phyloP scores from a whole-genome alignment of 2,113 vertebrate genomes.

The Phylloscopus whistleri region DNA sequence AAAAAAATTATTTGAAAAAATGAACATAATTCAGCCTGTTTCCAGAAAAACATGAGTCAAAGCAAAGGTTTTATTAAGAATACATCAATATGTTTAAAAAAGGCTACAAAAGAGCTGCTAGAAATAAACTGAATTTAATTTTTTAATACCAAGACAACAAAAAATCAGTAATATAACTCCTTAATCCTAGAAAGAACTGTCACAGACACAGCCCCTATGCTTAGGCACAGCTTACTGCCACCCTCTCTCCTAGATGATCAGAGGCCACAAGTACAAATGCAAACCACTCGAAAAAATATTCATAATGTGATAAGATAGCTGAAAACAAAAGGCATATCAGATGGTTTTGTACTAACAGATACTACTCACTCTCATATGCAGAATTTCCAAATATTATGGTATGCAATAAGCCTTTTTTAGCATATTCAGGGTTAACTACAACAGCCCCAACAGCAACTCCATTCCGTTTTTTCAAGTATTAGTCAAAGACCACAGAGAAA shows the following conservation, averaged over 20 bases:
- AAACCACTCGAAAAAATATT: not conserved
- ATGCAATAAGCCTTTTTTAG: not conserved
- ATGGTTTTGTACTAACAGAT: not conserved
- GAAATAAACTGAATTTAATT: not conserved
- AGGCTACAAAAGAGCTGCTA: rapidly evolving
- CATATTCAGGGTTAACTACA: not conserved
- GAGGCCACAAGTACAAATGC: not conserved
- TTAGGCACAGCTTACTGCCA: not conserved
- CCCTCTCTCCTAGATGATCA: not conserved
- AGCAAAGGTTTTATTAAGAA: not conserved
- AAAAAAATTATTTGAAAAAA: constrained; percentile 31
- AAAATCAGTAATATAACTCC: not conserved
- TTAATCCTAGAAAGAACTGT: not conserved
- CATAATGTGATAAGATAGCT: not conserved
- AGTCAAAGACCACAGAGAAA: not conserved
- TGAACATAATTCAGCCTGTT: not conserved
- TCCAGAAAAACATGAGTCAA: not conserved
- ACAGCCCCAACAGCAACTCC: not conserved
- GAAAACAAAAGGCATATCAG: not conserved
- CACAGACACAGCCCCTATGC: not conserved
- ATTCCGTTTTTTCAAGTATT: not conserved
- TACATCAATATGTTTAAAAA: not conserved
- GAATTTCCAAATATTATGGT: not conserved
- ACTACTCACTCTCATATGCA: not conserved
- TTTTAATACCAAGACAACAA: not conserved